phyloP scores from a whole-genome alignment of 2,113 vertebrate genomes.

The Centropristis striata region DNA sequence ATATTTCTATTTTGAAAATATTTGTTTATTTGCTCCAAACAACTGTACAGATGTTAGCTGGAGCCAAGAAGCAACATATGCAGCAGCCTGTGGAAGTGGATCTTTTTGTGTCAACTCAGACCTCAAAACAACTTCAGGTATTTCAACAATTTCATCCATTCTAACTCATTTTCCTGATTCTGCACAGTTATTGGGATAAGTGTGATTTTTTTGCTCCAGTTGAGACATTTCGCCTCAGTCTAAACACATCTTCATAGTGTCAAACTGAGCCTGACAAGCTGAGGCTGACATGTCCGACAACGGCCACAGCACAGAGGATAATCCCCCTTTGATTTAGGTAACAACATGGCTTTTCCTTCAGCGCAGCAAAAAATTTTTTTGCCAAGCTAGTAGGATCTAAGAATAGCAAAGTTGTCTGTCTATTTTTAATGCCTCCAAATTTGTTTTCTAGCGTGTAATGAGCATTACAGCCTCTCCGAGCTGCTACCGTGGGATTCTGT shows the following conservation, averaged over 20 bases:
- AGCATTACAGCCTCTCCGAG: conserved; percentile 27
- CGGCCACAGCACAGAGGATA: background rate
- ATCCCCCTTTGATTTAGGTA: background rate
- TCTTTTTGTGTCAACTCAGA: no score
- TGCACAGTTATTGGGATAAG: background rate
- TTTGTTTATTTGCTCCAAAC: no score
- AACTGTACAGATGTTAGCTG: no score
- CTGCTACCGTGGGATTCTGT: conserved; percentile 39
- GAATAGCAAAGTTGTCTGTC: conserved; percentile 16
- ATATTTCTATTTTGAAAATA: no score
- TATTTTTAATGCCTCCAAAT: conserved; percentile 49
- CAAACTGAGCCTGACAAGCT: background rate
- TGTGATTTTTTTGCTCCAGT: background rate
- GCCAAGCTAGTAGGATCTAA: background rate
- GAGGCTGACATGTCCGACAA: background rate
- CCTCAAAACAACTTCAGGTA: no score
- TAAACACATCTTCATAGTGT: background rate
- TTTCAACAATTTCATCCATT: no score
- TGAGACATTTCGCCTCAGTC: background rate
- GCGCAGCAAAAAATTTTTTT: background rate
- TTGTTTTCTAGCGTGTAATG: conserved; percentile 41
- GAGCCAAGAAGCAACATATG: no score
- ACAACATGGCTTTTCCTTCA: conserved; percentile 1
- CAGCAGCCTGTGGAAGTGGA: no score
- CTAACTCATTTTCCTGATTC: no score